Evolutionary conservation across 2,113 vertebrate species (phyloP), one percentile per base, ranked within the genome.

Genomic region (Calypte anna): DNA sequence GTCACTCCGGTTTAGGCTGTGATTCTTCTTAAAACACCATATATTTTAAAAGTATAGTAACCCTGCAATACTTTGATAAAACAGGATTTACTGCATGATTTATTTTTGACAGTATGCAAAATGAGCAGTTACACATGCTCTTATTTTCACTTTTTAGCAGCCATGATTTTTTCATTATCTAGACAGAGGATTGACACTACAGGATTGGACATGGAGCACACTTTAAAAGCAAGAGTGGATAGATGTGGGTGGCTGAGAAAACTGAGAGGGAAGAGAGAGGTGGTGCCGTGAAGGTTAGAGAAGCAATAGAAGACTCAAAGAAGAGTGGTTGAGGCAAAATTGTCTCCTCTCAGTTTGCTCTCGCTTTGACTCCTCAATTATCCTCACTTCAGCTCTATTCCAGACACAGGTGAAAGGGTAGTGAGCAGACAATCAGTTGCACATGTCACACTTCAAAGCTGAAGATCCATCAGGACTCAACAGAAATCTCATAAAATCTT

Each of bases 401-500:
- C 74, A 89, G 44, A 48, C 12, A 31, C 21, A 82, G 69, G 77
- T 81, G 73, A 82, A 87, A 91, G 14, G 19, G 53, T 30, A 81
- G 58, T 6, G 33, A 92, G 51, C 6, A 87, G 62, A 78, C 54
- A 85, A 86, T 84, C 61, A 55, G 24, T 33, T 76, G 54, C 9
- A 17, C 53, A 21, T n/a, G 53, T 68, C 85, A 87, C 53, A 68
- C 66, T 87, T 92, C 43, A 70, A 89, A 92, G 50, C 53, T 91
- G 69, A 89, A 94, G 84, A 91, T 82, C 48, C 50, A 87, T 63
- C 38, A 81, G 2, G 16, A 84, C 30, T 74, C 44, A 63, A 78
- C 24, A 93, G 63, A 87, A 96, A 94, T 85, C 82, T 61, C 68
- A 44, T 61, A 57, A 89, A 82, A 79, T 40, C 91, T 94, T 84